Evolutionary conservation across 2,113 vertebrate species (phyloP), one percentile per base, ranked within the genome.

Genomic region (Crotalus horridus): DNA sequence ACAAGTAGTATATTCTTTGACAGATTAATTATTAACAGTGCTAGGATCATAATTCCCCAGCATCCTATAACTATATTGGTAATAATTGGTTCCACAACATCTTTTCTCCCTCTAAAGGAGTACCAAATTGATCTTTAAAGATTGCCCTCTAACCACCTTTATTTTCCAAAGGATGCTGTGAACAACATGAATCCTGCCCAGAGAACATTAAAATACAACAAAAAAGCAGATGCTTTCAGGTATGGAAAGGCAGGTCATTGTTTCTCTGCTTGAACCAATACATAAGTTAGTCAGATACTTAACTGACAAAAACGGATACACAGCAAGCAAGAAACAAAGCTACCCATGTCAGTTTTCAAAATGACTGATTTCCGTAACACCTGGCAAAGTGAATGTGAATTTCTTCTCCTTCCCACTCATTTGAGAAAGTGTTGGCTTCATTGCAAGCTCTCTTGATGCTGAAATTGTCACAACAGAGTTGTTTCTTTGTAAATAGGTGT

Each of bases 21-120:
- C 93, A 90, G 53, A 94, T 91, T 61, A 94, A 93, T 94, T 93
- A 89, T 91, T 64, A 86, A 89, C 46, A 17, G 29, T 86, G 39
- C 39, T 85, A 74, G 39, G 46, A 94, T 89, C 93, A 91, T 0
- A 90, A n/a, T 91, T 96, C 53, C 92, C 39, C 91, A 94, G 7
- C 24, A 86, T 88, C n/a, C 48, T 43, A 29, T 39, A 56, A 29
- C 58, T 87, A 24, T 26, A 43, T 91, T 94, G 85, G 56, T 89
- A 89, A 12, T 23, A 87, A 26, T 88, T 94, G 12, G 90, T 39
- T 48, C 88, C 29, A 4, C 39, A 92, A 55, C 39, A 86, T 55
- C 1, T 64, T 91, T n/a, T 88, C 91, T 93, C 58, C 93, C 87
- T 88, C n/a, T 51, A 92, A 92, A 26, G 11, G 74, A 46, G 48